Conservation (phyloP, 1,140 invertebrate species). For the Musca vetustissima region DNA sequence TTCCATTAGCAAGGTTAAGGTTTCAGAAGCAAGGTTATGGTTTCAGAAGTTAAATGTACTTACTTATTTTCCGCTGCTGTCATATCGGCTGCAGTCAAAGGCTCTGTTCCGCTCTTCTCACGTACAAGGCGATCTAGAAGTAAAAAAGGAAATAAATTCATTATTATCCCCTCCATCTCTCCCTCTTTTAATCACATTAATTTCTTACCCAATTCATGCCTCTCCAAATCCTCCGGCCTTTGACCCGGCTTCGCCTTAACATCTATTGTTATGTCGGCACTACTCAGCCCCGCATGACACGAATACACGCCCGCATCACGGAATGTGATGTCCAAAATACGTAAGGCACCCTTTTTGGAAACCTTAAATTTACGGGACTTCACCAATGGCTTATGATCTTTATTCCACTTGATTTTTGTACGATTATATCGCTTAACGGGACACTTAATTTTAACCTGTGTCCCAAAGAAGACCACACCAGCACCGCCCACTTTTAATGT, state of each 20-base stretch:
- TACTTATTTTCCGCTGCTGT: constrained; percentile 44
- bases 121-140: constrained; percentile 50
- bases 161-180: not conserved
- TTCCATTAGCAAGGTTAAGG: too few species aligned
- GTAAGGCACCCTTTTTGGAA: constrained; percentile 82
- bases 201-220: constrained; percentile 58
- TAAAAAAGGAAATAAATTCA: not conserved
- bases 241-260: constrained; percentile 77
- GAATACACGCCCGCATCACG: constrained; percentile 80
- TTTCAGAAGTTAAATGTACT: constrained; percentile 25
- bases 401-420: constrained; percentile 81
- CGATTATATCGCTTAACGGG: constrained; percentile 79
- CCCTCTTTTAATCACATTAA: too few species aligned
- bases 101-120: constrained; percentile 49
- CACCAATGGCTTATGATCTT: constrained; percentile 72
- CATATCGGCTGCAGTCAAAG: constrained; percentile 53
- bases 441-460: constrained; percentile 86
- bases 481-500: constrained; percentile 81
- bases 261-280: constrained; percentile 70
- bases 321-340: constrained; percentile 74
- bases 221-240: constrained; percentile 75
- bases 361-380: constrained; percentile 79
- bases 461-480: constrained; percentile 82
- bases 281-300: constrained; percentile 75
- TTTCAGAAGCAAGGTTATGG: too few species aligned